A percentile compares a stretch with the other conserved stretches of the same genome.
These are phyloP conservation scores for Athrips mouffetella DNA, from an alignment of 2,888 invertebrate genomes.

Conservation along the genomic window DNA sequence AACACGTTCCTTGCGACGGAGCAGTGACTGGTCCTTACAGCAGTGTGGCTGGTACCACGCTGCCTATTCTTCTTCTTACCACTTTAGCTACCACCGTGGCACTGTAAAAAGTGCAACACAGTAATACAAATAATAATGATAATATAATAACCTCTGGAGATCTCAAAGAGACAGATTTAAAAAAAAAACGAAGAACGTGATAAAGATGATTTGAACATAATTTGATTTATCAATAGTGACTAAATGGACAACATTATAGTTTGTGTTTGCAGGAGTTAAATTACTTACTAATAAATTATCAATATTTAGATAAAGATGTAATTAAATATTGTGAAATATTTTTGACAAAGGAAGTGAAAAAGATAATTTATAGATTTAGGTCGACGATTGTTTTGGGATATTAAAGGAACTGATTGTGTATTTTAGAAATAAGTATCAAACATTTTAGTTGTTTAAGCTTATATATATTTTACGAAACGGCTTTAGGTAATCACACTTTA, in stretches of 20 bases:
- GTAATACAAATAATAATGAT: not conserved
- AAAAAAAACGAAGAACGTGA: not conserved
- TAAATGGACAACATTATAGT: no score
- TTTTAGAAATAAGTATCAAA: constrained; percentile 9
- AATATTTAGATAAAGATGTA: not conserved
- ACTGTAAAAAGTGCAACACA: constrained; percentile 44
- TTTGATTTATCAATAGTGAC: no score
- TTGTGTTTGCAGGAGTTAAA: no score
- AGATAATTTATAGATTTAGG: constrained; percentile 15
- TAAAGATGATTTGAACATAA: no score
- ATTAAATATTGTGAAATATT: constrained; percentile 9
- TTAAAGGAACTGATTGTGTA: constrained; percentile 25
- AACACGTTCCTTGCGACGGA: constrained; percentile 69
- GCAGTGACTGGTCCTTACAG: constrained; percentile 73
- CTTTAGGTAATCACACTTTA: constrained; percentile 12
- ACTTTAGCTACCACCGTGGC: constrained; percentile 66
- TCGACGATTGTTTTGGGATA: constrained; percentile 17
- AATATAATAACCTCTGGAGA: no score
- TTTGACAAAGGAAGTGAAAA: constrained; percentile 14
- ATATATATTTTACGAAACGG: constrained; percentile 5
- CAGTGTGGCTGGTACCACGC: constrained; percentile 65
- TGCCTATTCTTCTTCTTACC: constrained; percentile 61
- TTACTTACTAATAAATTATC: no score
- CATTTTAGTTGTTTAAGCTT: constrained; percentile 11
- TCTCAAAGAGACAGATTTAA: not conserved